These are phyloP conservation scores for Drosophila antonietae DNA, from an alignment of 2,888 invertebrate genomes.

Conservation along the genomic window DNA sequence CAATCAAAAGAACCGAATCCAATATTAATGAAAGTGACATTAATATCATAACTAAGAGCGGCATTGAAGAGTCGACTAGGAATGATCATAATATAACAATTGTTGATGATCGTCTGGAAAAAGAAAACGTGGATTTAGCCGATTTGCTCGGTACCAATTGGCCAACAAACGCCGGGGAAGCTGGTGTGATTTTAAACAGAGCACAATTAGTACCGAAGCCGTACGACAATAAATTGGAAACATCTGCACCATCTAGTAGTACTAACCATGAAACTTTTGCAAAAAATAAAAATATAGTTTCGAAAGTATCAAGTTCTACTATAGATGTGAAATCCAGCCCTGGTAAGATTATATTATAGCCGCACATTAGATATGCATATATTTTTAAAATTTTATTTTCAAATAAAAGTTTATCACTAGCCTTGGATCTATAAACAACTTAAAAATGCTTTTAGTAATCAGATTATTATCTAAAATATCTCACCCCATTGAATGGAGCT, in stretches of 20 bases:
- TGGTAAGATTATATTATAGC: conserved; percentile 30
- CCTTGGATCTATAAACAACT: too few relatives aligned
- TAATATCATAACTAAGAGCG: conserved; percentile 80
- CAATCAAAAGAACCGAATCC: conserved; percentile 33
- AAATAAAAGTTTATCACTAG: too few relatives aligned
- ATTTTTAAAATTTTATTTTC: too few relatives aligned
- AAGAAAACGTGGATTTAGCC: conserved; percentile 80
- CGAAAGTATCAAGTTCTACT: conserved; percentile 20
- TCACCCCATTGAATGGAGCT: too few relatives aligned
- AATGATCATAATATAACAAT: conserved; percentile 79
- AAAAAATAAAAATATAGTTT: conserved; percentile 34
- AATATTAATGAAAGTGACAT: conserved; percentile 79
- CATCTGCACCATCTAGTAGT: background rate
- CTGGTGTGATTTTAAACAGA: conserved; percentile 81
- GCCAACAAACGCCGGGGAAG: conserved; percentile 82
- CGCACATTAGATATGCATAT: too few relatives aligned
- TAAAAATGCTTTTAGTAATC: too few relatives aligned
- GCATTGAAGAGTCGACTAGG: conserved; percentile 79
- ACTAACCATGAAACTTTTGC: background rate
- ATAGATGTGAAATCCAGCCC: conserved; percentile 13
- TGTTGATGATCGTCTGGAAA: conserved; percentile 68
- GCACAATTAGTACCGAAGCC: conserved; percentile 29
- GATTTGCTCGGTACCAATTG: conserved; percentile 82
- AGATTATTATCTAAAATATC: too few relatives aligned
- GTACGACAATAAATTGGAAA: conserved; percentile 36